phyloP scores from a whole-genome alignment of 2,797 vertebrate species.

The Acanthiza pusilla region DNA sequence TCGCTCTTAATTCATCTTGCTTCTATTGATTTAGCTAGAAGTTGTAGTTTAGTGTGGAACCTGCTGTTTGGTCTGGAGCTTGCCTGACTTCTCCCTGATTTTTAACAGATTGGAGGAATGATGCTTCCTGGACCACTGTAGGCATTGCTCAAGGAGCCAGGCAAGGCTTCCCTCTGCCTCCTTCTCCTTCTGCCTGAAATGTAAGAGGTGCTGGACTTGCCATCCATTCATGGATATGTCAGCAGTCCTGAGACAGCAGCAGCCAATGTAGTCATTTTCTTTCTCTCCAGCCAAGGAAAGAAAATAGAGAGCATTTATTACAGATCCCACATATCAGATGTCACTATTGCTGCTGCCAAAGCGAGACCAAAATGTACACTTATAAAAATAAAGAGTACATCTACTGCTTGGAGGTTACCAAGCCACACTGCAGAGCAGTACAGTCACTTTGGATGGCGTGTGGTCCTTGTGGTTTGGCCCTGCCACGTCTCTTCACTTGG shows the following conservation, averaged over 20 bases:
- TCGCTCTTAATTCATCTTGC: neutral
- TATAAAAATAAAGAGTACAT: neutral
- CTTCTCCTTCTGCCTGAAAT: neutral
- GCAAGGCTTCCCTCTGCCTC: neutral
- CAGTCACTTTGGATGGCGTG: neutral
- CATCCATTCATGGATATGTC: neutral
- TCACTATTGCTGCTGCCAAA: neutral
- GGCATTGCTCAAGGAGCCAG: neutral
- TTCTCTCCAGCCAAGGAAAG: neutral
- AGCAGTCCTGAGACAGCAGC: neutral
- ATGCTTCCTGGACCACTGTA: neutral
- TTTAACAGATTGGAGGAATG: neutral
- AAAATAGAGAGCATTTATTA: neutral
- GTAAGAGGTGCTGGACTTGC: neutral
- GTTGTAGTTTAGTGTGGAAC: neutral
- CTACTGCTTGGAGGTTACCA: neutral
- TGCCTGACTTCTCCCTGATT: neutral
- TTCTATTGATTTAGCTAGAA: constrained; percentile 34
- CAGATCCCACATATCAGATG: neutral
- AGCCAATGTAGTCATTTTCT: neutral
- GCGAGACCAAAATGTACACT: neutral
- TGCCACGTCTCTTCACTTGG: fast-evolving
- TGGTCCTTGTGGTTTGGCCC: neutral
- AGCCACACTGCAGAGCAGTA: neutral
- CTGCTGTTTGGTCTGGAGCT: neutral